Conservation (phyloP, 2,888 invertebrate genomes). For the Plebejus argus region DNA sequence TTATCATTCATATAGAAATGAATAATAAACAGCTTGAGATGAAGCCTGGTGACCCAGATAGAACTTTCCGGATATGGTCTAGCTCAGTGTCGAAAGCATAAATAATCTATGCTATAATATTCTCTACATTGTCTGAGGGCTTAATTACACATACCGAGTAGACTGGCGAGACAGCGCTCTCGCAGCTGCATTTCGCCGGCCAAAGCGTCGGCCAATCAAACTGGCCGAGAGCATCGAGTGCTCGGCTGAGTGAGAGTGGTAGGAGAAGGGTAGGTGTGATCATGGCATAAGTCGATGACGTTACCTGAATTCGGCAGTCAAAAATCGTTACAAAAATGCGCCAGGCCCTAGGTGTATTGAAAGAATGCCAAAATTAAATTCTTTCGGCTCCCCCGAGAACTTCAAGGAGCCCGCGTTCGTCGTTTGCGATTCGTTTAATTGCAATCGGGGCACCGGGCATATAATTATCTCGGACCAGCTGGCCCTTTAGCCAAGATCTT, state of each 20-base stretch:
- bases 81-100: neutral
- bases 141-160: too few relatives aligned
- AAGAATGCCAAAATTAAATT: neutral
- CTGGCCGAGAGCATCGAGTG: too few relatives aligned
- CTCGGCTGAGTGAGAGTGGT: too few relatives aligned
- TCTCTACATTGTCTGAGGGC: neutral
- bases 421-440: neutral
- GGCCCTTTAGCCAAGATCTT: too few relatives aligned
- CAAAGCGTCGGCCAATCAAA: too few relatives aligned
- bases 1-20: neutral
- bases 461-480: neutral
- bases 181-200: too few relatives aligned
- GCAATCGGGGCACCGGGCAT: neutral
- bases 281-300: neutral
- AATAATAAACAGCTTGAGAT: neutral
- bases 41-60: neutral
- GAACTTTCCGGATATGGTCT: neutral
- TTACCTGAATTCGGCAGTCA: neutral
- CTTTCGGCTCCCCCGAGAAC: neutral
- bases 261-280: too few relatives aligned
- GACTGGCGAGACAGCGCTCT: too few relatives aligned
- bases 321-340: neutral
- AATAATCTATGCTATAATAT: neutral
- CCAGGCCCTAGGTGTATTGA: neutral
- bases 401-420: neutral